Conservation (phyloP, 2,113 vertebrate species). For the Lathamus discolor region DNA sequence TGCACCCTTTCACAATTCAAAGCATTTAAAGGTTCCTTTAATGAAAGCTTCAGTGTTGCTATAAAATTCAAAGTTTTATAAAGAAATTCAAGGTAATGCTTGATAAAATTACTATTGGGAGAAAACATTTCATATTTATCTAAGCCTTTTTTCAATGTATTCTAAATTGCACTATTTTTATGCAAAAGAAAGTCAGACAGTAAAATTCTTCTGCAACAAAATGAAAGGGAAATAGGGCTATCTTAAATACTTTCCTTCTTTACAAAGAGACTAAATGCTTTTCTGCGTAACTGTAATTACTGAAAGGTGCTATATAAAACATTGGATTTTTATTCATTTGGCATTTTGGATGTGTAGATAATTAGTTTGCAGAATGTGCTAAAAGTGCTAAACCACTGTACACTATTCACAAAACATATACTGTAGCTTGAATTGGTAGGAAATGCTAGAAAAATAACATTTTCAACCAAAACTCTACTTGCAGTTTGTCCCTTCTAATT, state of each 20-base stretch:
- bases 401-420: neutral
- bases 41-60: neutral
- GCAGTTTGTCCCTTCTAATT: neutral
- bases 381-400: neutral
- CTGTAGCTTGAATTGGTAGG: neutral
- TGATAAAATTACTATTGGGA: neutral
- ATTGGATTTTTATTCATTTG: neutral
- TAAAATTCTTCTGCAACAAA: neutral
- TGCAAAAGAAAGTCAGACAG: neutral
- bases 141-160: neutral
- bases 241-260: neutral
- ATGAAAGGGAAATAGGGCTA: neutral
- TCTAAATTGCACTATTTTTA: neutral
- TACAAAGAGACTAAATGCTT: neutral
- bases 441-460: neutral
- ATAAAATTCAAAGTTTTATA: neutral
- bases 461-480: neutral
- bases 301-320: neutral
- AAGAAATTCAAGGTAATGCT: neutral
- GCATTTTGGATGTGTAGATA: neutral
- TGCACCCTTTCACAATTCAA: neutral
- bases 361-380: neutral
- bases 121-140: neutral
- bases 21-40: neutral
- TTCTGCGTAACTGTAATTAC: neutral